Conservation (phyloP, 2,113 vertebrate species). For the Thryonomys swinderianus region DNA sequence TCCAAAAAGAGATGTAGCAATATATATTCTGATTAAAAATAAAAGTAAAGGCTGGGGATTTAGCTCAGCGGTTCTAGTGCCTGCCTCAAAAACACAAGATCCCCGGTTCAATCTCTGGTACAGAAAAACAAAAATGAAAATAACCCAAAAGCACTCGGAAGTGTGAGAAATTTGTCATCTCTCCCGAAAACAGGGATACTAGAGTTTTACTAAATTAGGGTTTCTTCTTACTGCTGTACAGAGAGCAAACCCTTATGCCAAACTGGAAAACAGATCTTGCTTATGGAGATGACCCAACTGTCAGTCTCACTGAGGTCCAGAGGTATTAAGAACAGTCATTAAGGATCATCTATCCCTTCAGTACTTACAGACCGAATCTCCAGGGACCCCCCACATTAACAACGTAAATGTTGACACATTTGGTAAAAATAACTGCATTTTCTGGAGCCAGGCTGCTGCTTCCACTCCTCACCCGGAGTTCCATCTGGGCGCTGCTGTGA, state of each 20-base stretch:
- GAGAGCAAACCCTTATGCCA: background rate
- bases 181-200: background rate
- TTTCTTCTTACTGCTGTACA: background rate
- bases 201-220: background rate
- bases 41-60: background rate
- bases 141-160: background rate
- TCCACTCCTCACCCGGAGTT: background rate
- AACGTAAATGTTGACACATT: background rate
- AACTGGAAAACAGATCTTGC: background rate
- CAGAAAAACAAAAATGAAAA: too few relatives aligned
- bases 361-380: background rate
- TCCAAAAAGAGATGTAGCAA: background rate
- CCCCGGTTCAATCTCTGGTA: too few relatives aligned
- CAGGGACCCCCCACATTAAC: background rate
- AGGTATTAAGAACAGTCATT: background rate
- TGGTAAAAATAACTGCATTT: background rate
- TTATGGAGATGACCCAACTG: background rate
- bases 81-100: too few relatives aligned
- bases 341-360: background rate
- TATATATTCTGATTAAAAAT: background rate
- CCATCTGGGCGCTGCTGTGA: background rate
- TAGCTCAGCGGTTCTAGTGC: too few relatives aligned
- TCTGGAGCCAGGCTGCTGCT: background rate
- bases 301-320: background rate
- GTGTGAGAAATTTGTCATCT: background rate